Evolutionary conservation across 1,140 invertebrate species (phyloP).

Genomic region (Acromyrmex echinatior): DNA sequence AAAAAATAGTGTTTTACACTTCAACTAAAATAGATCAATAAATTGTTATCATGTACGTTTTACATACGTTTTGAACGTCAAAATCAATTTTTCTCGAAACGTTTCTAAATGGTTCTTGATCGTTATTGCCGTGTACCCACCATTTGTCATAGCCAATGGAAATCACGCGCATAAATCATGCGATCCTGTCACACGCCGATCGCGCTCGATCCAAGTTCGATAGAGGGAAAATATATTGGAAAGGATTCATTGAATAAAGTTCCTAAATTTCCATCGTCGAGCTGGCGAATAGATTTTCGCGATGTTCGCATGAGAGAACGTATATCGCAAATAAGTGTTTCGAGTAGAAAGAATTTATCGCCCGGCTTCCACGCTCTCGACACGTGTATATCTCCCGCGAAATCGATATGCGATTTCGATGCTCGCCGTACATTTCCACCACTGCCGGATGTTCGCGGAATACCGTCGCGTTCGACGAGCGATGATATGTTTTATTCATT

Average conservation of each 20-base stretch:
- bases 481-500: conserved; percentile 63
- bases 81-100: conserved; percentile 54
- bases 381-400: conserved; percentile 63
- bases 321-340: conserved; percentile 65
- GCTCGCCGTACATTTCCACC: conserved; percentile 61
- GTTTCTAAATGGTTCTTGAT: conserved; percentile 57
- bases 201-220: conserved; percentile 57
- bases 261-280: conserved; percentile 60
- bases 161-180: conserved; percentile 69
- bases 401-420: conserved; percentile 65
- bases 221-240: conserved; percentile 53
- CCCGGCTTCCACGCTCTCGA: conserved; percentile 60
- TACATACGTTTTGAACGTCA: background rate
- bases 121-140: conserved; percentile 45
- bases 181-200: conserved; percentile 47
- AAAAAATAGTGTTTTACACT: conserved; percentile 15
- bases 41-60: conserved; percentile 47
- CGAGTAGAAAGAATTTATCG: conserved; percentile 64
- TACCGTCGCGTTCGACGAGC: conserved; percentile 61
- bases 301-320: conserved; percentile 52
- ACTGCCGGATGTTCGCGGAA: conserved; percentile 60
- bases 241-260: conserved; percentile 65
- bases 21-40: background rate
- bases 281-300: conserved; percentile 60
- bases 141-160: conserved; percentile 58